phyloP scores from a whole-genome alignment of 2,113 vertebrate genomes.

The Panthera leo region DNA sequence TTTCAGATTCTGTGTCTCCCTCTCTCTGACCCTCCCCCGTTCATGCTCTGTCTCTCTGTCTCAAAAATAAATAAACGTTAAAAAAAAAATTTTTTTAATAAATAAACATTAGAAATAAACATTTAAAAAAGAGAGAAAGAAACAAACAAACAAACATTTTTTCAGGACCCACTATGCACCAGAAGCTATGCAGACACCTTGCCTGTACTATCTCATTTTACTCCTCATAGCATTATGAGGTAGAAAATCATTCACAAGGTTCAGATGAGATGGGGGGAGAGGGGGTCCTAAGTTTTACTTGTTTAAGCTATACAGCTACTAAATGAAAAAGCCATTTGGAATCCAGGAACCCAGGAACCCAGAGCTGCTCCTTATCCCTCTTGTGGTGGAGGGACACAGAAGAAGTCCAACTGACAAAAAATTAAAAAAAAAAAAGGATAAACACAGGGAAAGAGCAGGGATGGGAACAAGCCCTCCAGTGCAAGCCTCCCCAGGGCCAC shows the following conservation, averaged over 20 bases:
- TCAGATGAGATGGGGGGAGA: neutral
- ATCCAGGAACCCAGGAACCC: neutral
- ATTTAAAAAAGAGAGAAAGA: too few species aligned
- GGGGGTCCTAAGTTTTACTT: neutral
- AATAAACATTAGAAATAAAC: too few species aligned
- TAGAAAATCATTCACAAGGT: neutral
- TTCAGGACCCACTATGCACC: neutral
- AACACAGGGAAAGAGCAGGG: neutral
- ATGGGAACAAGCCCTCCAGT: neutral
- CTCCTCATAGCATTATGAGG: neutral
- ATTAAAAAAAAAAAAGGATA: neutral
- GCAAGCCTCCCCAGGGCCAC: rapidly evolving
- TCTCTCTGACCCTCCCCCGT: too few species aligned
- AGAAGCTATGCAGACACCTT: neutral
- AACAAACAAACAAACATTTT: neutral
- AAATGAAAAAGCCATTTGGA: neutral
- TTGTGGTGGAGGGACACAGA: neutral
- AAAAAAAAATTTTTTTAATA: too few species aligned
- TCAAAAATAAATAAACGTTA: too few species aligned
- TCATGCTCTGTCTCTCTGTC: too few species aligned
- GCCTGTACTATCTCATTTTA: neutral
- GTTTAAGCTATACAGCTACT: neutral
- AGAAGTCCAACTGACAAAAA: neutral
- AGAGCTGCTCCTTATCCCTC: neutral
- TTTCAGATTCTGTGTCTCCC: too few species aligned